Percentiles rank a stretch among this genome's conserved stretches.
phyloP scores from a whole-genome alignment of 2,797 vertebrate genomes.

The Thripadectes ignobilis region DNA sequence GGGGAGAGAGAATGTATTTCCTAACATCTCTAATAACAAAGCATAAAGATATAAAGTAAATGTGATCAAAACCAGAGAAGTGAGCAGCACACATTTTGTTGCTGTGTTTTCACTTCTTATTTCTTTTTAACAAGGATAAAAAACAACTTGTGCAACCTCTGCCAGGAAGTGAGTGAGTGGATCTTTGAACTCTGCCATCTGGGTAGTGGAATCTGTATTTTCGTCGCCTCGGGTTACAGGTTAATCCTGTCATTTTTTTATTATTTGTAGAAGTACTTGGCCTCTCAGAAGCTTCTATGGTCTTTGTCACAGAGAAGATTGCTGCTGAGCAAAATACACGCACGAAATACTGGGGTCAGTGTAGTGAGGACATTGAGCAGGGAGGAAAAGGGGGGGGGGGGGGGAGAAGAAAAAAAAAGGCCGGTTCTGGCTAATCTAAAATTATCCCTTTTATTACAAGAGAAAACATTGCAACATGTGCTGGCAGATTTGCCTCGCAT shows the following conservation, averaged over 20 bases:
- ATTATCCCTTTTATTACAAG: constrained; percentile 48
- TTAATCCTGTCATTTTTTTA: constrained; percentile 68
- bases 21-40: constrained; percentile 14
- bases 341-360: background rate
- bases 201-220: constrained; percentile 65
- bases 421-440: constrained; percentile 55
- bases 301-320: constrained; percentile 30
- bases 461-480: constrained; percentile 32
- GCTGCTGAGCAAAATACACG: constrained; percentile 7
- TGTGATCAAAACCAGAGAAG: constrained; percentile 57
- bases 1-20: background rate
- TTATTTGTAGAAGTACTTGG: constrained; percentile 65
- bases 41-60: constrained; percentile 26
- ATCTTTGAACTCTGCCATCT: constrained; percentile 77
- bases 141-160: constrained; percentile 70
- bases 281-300: constrained; percentile 42
- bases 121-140: constrained; percentile 73
- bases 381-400: accelerated
- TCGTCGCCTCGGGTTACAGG: constrained; percentile 68
- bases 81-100: constrained; percentile 63
- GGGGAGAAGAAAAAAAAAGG: background rate
- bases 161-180: constrained; percentile 61
- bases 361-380: background rate
- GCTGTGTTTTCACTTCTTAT: constrained; percentile 70
- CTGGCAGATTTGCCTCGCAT: background rate